Percentiles rank a stretch among this genome's conserved stretches.
Evolutionary conservation across 2,113 vertebrate species (phyloP).

Genomic region (Hemiprocne comata): DNA sequence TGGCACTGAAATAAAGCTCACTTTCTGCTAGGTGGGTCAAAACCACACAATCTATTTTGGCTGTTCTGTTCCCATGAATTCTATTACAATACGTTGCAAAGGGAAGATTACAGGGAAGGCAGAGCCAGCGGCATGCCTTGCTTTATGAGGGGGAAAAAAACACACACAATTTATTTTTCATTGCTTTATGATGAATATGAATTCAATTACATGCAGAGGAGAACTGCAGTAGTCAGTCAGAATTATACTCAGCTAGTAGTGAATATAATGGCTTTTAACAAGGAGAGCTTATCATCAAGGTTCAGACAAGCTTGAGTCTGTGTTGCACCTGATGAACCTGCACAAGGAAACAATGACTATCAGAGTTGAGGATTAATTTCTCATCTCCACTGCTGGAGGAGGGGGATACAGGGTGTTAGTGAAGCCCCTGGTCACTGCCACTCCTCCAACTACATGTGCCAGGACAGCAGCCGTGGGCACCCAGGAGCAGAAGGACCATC

Average conservation of each 20-base stretch:
- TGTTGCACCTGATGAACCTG: constrained; percentile 54
- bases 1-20: constrained; percentile 19
- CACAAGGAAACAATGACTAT: not conserved
- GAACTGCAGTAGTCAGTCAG: constrained; percentile 58
- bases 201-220: constrained; percentile 71
- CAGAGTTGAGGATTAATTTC: constrained; percentile 14
- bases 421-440: not conserved
- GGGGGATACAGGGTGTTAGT: not conserved
- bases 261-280: constrained; percentile 65
- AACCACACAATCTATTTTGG: constrained; percentile 2
- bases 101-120: constrained; percentile 50
- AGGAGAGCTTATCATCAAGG: constrained; percentile 73
- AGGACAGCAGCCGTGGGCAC: not conserved
- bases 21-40: constrained; percentile 64
- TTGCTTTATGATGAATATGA: constrained; percentile 71
- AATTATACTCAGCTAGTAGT: constrained; percentile 55
- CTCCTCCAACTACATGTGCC: not conserved
- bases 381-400: not conserved
- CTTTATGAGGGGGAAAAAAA: constrained; percentile 54
- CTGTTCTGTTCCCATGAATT: constrained; percentile 60
- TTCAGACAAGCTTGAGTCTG: constrained; percentile 61
- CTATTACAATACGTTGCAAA: constrained; percentile 43
- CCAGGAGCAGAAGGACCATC: not conserved
- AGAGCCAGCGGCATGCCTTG: constrained; percentile 45
- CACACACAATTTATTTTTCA: constrained; percentile 72